Percentiles rank a stretch among this genome's conserved stretches.
phyloP scores from a whole-genome alignment of 37 sponge, comb jelly and placozoan genomes.

The Hexactinellida sp. region DNA sequence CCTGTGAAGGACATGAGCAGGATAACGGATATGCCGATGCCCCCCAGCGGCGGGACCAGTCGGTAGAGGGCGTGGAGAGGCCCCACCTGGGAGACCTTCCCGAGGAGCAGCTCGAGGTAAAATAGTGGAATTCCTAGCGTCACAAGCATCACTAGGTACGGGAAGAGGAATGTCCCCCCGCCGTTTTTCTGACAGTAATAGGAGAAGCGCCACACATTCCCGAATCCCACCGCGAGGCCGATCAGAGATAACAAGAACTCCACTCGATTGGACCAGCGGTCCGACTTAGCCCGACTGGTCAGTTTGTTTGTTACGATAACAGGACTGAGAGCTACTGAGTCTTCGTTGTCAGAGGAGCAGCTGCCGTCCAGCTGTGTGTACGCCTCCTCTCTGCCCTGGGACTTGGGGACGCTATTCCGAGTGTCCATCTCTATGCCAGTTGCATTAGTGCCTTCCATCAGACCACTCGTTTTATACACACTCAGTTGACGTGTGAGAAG shows the following conservation, averaged over 20 bases:
- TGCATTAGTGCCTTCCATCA: no score
- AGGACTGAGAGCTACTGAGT: no score
- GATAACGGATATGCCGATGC: slow-evolving; percentile 66
- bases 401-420: no score
- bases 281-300: not conserved
- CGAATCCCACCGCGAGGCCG: slow-evolving; percentile 90
- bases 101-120: slow-evolving; percentile 70
- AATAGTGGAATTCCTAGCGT: slow-evolving; percentile 75
- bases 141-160: slow-evolving; percentile 73
- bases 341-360: no score
- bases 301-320: no score
- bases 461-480: no score
- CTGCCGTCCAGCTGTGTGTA: no score
- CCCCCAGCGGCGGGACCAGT: slow-evolving; percentile 50
- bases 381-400: no score
- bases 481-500: no score
- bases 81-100: slow-evolving; percentile 45
- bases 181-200: slow-evolving; percentile 81
- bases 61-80: slow-evolving; percentile 52
- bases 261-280: slow-evolving; percentile 71
- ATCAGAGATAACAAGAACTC: slow-evolving; percentile 74
- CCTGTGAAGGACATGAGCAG: slow-evolving; percentile 37
- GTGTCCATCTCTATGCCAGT: no score
- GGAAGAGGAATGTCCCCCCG: slow-evolving; percentile 85
- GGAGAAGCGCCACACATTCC: slow-evolving; percentile 96